These are phyloP conservation scores for Nyctereutes procyonoides DNA, from an alignment of 2,113 vertebrate genomes.

Conservation along the genomic window DNA sequence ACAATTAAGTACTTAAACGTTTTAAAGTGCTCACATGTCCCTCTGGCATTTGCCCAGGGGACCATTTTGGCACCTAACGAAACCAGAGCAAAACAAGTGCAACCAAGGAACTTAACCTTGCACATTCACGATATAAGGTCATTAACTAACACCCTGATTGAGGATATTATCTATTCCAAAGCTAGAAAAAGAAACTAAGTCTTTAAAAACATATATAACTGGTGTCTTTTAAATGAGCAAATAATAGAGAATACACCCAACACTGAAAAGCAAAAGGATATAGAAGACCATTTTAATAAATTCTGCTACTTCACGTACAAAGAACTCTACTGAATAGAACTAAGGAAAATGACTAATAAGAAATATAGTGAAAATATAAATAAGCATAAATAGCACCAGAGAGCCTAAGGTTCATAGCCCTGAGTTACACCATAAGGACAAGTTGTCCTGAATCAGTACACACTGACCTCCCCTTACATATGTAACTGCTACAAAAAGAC, in stretches of 20 bases:
- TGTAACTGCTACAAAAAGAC: not conserved
- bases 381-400: not conserved
- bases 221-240: not conserved
- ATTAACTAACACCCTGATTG: not conserved
- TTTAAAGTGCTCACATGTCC: not conserved
- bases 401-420: not conserved
- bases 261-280: not conserved
- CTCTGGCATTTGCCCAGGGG: constrained; percentile 27
- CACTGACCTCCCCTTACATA: not conserved
- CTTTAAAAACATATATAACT: not conserved
- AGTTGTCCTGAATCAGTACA: not conserved
- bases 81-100: constrained; percentile 28
- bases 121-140: not conserved
- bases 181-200: not conserved
- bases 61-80: constrained; percentile 14
- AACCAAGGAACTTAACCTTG: constrained; percentile 46
- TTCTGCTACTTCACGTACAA: not conserved
- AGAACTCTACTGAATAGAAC: not conserved
- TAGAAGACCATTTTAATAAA: not conserved
- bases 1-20: constrained; percentile 6
- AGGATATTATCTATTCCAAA: not conserved
- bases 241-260: not conserved
- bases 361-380: not conserved
- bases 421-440: not conserved
- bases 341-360: not conserved